Evolutionary conservation across 2,113 vertebrate genomes (phyloP), one percentile per base, ranked within the genome.

Genomic region (Tachuris rubrigastra): DNA sequence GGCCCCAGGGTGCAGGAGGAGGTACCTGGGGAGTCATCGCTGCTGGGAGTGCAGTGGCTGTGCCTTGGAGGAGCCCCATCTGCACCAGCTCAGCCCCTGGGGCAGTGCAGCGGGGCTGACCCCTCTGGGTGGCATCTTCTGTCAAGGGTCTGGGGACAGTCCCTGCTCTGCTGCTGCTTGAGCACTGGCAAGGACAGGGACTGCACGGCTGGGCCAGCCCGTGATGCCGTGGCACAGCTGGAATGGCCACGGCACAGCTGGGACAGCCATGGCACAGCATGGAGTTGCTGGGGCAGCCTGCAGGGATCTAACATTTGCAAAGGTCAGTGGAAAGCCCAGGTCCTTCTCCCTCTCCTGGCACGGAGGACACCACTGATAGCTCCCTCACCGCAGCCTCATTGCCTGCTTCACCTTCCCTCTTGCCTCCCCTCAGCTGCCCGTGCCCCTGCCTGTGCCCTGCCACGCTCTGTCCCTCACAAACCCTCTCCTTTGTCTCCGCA

Each of bases 401-500:
- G 16, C 50, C 60, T 8, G 4, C 52, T 63, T 46, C 28, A 8
- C n/a, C n/a, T 31, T 37, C 23, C 30, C 2, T 0, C 10, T 33
- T 31, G 0, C 55, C 74, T 67, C n/a, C 11, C 22, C 42, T 19
- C 41, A 2, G 47, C 79, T 46, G 3, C 37, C 52, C 1, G 8
- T 28, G 47, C 28, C 46, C n/a, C 14, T 6, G 28, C 86, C 63
- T 50, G 39, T 50, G 39, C 84, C 18, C 10, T 13, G 27, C 74
- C 28, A 14, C 25, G n/a, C 79, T 67, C 47, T 19, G 3, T 6
- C 52, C 18, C 69, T 17, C 1, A 2, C 20, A 8, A 76, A 59
- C 50, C 47, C 67, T 56, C 24, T 83, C 23, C 65, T 31, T 76
- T 31, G 2, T 52, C 30, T 46, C 46, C 49, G 13, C 94, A 99